phyloP scores from a whole-genome alignment of 1,140 invertebrate genomes.

The Rhyzopertha dominica region DNA sequence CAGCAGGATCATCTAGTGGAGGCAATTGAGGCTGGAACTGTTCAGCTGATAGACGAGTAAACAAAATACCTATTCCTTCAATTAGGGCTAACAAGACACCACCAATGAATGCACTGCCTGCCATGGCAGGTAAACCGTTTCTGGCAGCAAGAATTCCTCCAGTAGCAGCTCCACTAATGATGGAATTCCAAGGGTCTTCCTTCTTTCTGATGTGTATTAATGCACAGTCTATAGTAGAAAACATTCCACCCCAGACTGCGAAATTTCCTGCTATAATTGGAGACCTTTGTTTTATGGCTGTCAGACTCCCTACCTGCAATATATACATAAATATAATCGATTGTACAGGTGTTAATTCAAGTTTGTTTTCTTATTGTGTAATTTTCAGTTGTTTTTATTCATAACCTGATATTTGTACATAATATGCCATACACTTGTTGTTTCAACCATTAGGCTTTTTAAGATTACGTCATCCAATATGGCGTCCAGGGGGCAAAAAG shows the following conservation, averaged over 20 bases:
- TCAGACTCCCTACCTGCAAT: conserved; percentile 66
- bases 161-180: conserved; percentile 92
- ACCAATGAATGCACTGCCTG: conserved; percentile 91
- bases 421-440: no score
- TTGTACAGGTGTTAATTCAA: no score
- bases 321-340: not conserved
- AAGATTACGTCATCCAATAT: no score
- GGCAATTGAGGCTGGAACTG: conserved; percentile 79
- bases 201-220: conserved; percentile 92
- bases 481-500: no score
- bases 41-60: conserved; percentile 83
- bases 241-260: conserved; percentile 92
- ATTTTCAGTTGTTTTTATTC: no score
- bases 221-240: conserved; percentile 95
- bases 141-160: conserved; percentile 92
- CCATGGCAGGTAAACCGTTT: conserved; percentile 92
- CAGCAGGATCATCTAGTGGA: conserved; percentile 68
- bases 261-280: conserved; percentile 92
- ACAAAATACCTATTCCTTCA: conserved; percentile 92
- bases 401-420: no score
- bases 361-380: no score
- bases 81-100: conserved; percentile 92
- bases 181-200: conserved; percentile 98
- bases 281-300: conserved; percentile 80
- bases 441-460: no score